Percentiles rank a stretch among this genome's conserved stretches.
These are phyloP conservation scores for Ectropis grisescens DNA, from an alignment of 1,140 invertebrate species.

Conservation along the genomic window DNA sequence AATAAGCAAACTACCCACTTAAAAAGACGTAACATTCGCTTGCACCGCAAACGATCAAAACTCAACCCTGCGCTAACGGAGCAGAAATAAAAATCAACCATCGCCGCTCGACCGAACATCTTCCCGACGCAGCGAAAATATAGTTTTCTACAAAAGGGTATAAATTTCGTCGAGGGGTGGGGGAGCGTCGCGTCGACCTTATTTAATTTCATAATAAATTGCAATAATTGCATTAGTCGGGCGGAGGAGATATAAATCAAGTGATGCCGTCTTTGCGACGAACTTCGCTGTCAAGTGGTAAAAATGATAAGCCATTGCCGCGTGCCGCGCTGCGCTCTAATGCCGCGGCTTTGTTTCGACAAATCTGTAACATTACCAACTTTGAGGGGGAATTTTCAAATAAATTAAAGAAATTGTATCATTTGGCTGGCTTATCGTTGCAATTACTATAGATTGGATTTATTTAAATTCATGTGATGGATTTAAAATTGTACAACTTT, in stretches of 20 bases:
- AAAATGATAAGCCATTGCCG: constrained; percentile 29
- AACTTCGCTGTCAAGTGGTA: constrained; percentile 27
- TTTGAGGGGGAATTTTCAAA: no score
- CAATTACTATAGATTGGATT: no score
- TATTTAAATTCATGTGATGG: no score
- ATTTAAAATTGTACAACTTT: no score
- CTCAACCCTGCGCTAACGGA: constrained; percentile 25
- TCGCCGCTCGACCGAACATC: constrained; percentile 18
- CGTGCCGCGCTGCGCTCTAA: no score
- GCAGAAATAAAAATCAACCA: constrained; percentile 45
- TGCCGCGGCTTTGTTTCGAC: no score
- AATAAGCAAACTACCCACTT: constrained; percentile 65
- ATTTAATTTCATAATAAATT: constrained; percentile 69
- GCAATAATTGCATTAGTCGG: constrained; percentile 63
- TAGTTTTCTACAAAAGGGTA: constrained; percentile 54
- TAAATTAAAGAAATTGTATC: no score
- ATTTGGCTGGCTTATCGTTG: no score
- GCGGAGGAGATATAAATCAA: constrained; percentile 48
- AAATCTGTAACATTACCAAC: no score
- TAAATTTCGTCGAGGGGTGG: constrained; percentile 43
- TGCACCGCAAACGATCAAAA: constrained; percentile 19
- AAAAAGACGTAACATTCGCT: constrained; percentile 37
- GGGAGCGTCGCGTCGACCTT: constrained; percentile 45
- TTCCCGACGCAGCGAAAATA: constrained; percentile 21
- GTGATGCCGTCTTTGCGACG: constrained; percentile 28